Evolutionary conservation across 2,888 invertebrate species (phyloP).

Genomic region (Lathronympha strigana): DNA sequence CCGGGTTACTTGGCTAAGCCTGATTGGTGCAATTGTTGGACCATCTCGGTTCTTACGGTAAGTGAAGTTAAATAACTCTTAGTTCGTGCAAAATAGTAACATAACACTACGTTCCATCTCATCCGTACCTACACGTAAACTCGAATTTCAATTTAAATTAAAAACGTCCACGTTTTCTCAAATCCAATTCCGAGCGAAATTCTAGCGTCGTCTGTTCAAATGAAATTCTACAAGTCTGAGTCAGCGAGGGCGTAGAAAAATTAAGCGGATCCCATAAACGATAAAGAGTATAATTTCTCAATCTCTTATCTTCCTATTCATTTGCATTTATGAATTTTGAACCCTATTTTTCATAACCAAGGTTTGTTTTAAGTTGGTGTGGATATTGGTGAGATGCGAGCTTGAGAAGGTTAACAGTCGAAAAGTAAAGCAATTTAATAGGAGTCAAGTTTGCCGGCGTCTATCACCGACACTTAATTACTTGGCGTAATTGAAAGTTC

Average conservation of each 20-base stretch:
- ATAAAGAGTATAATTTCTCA: constrained; percentile 46
- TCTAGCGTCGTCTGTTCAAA: constrained; percentile 47
- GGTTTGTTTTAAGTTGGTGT: constrained; percentile 5
- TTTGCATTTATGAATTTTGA: not conserved
- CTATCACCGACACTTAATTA: constrained; percentile 72
- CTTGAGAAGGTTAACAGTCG: constrained; percentile 17
- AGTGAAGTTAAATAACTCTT: no score
- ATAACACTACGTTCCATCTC: not conserved
- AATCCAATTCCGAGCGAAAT: constrained; percentile 40
- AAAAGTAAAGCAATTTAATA: constrained; percentile 72
- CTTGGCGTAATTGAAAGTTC: constrained; percentile 75
- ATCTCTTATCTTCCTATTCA: constrained; percentile 13
- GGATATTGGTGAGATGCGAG: not conserved
- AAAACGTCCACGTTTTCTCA: constrained; percentile 26
- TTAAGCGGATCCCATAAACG: constrained; percentile 66
- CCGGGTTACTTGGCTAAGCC: no score
- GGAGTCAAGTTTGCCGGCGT: constrained; percentile 66
- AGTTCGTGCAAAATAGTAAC: no score
- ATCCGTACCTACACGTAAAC: not conserved
- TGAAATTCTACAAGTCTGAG: constrained; percentile 44
- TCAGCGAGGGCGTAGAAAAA: constrained; percentile 62
- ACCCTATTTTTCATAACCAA: constrained; percentile 6
- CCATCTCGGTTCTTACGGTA: no score
- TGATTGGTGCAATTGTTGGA: no score
- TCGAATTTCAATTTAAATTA: constrained; percentile 27